These are phyloP conservation scores for Drosophila neocordata DNA, from an alignment of 1,140 invertebrate genomes.

Conservation along the genomic window DNA sequence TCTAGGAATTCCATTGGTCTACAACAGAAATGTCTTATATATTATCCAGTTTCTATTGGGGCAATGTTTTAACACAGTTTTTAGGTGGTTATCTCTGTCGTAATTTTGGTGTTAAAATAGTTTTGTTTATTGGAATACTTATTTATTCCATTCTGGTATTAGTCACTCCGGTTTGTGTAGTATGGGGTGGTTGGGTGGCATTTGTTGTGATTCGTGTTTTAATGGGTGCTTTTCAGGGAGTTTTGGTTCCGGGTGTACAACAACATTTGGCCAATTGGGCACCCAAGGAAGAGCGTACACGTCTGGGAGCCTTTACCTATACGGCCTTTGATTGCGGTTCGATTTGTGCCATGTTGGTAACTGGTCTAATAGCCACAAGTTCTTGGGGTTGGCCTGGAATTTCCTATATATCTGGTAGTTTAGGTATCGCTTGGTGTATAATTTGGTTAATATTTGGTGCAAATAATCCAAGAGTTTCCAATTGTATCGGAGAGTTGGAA, in stretches of 20 bases:
- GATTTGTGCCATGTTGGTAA: constrained; percentile 87
- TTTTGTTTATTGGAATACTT: neutral
- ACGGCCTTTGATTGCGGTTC: constrained; percentile 86
- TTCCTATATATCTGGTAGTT: constrained; percentile 89
- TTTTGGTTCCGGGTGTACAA: neutral
- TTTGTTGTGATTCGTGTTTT: neutral
- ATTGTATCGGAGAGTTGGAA: constrained; percentile 85
- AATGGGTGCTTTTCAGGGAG: neutral
- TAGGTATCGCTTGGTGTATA: constrained; percentile 85
- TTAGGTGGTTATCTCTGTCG: neutral
- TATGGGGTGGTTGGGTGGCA: neutral
- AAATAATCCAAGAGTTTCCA: constrained; percentile 86
- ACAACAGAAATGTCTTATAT: neutral
- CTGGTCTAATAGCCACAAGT: constrained; percentile 87
- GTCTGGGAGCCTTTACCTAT: neutral
- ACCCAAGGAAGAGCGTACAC: neutral
- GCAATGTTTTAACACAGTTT: neutral
- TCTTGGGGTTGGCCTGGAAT: constrained; percentile 89
- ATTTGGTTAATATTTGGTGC: constrained; percentile 86
- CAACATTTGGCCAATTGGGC: constrained; percentile 3
- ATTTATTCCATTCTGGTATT: neutral
- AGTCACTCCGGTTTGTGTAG: neutral
- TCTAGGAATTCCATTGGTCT: neutral
- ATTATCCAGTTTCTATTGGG: constrained; percentile 4
- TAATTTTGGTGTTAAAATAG: neutral